Conservation (phyloP, 2,888 invertebrate genomes). For the Acronicta psi region DNA sequence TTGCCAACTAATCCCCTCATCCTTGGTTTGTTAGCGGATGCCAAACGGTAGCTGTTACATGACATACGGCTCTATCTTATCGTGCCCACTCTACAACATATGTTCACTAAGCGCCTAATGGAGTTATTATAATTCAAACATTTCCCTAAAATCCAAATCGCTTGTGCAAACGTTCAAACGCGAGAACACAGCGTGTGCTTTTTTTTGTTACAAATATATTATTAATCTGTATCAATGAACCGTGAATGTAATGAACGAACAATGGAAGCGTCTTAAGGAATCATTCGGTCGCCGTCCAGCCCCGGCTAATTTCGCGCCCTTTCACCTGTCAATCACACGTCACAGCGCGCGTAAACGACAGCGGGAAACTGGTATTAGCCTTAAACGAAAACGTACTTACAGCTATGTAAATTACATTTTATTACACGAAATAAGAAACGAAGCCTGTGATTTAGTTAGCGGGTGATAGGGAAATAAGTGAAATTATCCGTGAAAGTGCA, state of each 20-base stretch:
- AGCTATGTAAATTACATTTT: conserved; percentile 61
- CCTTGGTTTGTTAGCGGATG: conserved; percentile 79
- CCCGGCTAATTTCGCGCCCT: conserved; percentile 85
- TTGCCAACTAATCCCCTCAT: conserved; percentile 82
- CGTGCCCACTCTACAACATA: conserved; percentile 85
- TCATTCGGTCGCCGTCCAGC: conserved; percentile 59
- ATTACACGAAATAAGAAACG: conserved; percentile 70
- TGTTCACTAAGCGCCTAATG: conserved; percentile 83
- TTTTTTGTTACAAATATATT: conserved; percentile 47
- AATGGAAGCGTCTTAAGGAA: conserved; percentile 55
- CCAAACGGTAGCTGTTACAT: conserved; percentile 86
- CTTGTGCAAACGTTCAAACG: conserved; percentile 66
- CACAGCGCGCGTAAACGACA: conserved; percentile 75
- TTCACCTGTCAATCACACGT: conserved; percentile 87
- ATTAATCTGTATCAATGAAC: conserved; percentile 57
- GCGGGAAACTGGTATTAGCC: conserved; percentile 64
- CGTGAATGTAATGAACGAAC: conserved; percentile 65
- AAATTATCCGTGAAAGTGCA: conserved; percentile 67
- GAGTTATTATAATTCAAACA: conserved; percentile 82
- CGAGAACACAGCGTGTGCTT: conserved; percentile 75
- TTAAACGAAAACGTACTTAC: conserved; percentile 55
- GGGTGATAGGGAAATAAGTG: conserved; percentile 64
- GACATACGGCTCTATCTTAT: conserved; percentile 89
- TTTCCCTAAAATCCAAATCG: conserved; percentile 79
- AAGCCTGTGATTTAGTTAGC: conserved; percentile 72